Base-by-base conservation (phyloP, 2,888 invertebrate genomes). In the Acronicta psi region DNA sequence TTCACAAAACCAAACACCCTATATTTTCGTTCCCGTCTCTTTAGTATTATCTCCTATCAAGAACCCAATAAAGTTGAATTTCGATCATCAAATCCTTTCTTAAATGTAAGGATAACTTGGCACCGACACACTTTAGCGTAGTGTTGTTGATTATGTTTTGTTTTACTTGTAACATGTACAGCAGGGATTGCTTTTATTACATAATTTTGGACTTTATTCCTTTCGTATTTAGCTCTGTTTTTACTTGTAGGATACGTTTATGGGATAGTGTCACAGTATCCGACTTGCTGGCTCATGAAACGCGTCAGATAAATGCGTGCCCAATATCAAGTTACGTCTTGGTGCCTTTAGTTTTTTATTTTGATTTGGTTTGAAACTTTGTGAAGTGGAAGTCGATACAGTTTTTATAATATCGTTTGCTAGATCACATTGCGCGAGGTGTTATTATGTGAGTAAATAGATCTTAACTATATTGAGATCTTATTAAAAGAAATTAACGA, bases 301-400 rank as follows among this genome's bases (percentile, higher is more conserved):
- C 86, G 88, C 85, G 88, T 87, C 89, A 88, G 90, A 91, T 90
- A 90, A 89, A 90, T 89, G 90, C 89, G 85, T 88, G 84, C 81
- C 77, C 83, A 82, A 87, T 92, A 92, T 93, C 89, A 82, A 80
- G 89, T 93, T 91, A 86, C 92, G 76, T 80, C 81, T 83, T 75
- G 76, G 77, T 77, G 70, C 54, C 46, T 73, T 56, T 69, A 59
- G 58, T 75, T 78, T 79, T 77, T 80, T 78, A 81, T 83, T 86
- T 84, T 80, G 74, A 69, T 81, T 83, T 71, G 69, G 66, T 73
- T 79, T 74, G 69, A 80, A 78, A 73, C 65, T 75, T 70, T 69
- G 62, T 72, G 77, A 73, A 67, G 81, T 77, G 69, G 75, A 77
- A 75, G 75, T 56, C 56, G 62, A 57, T 73, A 66, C 46, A 68